Percentiles rank a stretch among this genome's conserved stretches.
Evolutionary conservation across 2,797 vertebrate genomes (phyloP).

Genomic region (Chiropotes sagulatus): DNA sequence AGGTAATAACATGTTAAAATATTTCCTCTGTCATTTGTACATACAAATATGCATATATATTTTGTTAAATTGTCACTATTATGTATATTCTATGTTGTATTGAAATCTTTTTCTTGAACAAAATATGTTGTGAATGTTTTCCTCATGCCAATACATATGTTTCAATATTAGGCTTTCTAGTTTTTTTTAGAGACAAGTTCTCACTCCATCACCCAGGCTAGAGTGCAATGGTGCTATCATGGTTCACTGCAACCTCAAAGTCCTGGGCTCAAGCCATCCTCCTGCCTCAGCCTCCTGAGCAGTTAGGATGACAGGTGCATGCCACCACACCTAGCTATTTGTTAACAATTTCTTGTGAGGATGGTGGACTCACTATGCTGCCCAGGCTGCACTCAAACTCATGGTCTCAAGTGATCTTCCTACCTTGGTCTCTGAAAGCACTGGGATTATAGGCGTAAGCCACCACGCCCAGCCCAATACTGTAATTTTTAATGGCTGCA

Average conservation of each 20-base stretch:
- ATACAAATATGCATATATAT: neutral
- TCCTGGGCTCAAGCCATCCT: neutral
- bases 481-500: slow-evolving; percentile 14
- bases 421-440: neutral
- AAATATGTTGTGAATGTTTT: slow-evolving; percentile 32
- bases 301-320: neutral
- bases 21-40: slow-evolving; percentile 16
- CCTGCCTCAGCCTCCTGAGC: neutral
- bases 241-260: neutral
- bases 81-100: neutral
- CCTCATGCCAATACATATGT: neutral
- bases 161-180: neutral
- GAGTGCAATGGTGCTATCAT: neutral
- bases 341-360: neutral
- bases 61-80: slow-evolving; percentile 33
- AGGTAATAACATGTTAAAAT: slow-evolving; percentile 35
- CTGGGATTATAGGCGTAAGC: neutral
- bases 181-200: neutral
- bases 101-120: slow-evolving; percentile 15
- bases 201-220: neutral
- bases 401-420: neutral
- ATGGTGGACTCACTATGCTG: neutral
- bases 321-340: neutral
- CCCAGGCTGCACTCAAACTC: neutral
- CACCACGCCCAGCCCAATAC: neutral